A percentile compares a stretch with the other conserved stretches of the same genome.
Conservation (phyloP, 2,113 vertebrate species). For the Colius striatus region DNA sequence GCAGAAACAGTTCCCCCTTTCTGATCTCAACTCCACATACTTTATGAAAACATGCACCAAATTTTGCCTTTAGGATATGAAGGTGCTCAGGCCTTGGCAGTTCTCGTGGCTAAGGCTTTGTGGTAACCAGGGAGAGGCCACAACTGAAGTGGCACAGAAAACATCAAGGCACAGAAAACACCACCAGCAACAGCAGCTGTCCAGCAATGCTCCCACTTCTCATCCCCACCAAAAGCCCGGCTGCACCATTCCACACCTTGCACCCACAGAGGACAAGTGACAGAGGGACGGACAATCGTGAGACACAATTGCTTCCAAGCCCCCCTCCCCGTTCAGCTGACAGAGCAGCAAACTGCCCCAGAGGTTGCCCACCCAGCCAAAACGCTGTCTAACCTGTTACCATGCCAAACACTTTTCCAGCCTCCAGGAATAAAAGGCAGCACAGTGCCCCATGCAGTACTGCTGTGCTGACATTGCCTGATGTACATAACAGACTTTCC, state of each 20-base stretch:
- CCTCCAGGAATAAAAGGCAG: not conserved
- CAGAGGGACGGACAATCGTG: accelerated
- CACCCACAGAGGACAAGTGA: not conserved
- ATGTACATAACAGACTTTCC: not conserved
- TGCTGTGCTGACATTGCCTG: not conserved
- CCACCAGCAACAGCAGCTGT: not conserved
- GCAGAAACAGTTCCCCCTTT: not conserved
- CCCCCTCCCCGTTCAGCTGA: not conserved
- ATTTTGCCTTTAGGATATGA: not conserved
- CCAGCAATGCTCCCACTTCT: not conserved
- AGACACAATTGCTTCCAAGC: not conserved
- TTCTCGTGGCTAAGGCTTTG: not conserved
- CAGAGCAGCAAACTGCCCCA: not conserved
- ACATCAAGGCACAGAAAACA: accelerated
- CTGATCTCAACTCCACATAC: not conserved
- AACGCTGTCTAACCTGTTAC: not conserved
- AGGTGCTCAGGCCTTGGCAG: not conserved
- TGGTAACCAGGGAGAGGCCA: not conserved
- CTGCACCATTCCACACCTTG: not conserved
- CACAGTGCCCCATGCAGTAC: accelerated
- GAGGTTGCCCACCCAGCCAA: not conserved
- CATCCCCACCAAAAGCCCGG: not conserved
- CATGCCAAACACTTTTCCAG: not conserved
- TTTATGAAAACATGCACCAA: not conserved
- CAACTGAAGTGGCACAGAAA: not conserved